Conservation (phyloP, 2,888 invertebrate species). For the Apotomis betuletana region DNA sequence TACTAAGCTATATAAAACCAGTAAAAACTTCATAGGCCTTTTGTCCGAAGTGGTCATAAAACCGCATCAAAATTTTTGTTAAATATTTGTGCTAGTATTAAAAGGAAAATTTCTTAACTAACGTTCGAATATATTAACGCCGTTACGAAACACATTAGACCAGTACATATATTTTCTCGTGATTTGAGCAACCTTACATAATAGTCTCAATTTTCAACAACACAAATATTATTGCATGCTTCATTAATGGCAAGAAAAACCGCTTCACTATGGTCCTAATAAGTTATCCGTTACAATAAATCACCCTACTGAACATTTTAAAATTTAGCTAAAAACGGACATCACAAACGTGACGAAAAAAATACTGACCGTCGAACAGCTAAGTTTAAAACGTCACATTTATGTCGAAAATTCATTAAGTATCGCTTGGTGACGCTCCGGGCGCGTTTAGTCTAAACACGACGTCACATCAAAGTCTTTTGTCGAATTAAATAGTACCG, state of each 20-base stretch:
- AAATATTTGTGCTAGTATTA: constrained; percentile 52
- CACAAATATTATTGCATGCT: constrained; percentile 37
- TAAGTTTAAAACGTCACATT: constrained; percentile 33
- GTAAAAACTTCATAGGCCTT: constrained; percentile 51
- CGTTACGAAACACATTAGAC: constrained; percentile 52
- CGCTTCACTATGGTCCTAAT: constrained; percentile 30
- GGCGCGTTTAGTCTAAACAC: constrained; percentile 6
- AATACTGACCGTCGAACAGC: constrained; percentile 27
- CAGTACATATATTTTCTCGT: constrained; percentile 61
- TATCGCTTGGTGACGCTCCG: constrained; percentile 21
- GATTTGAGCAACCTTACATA: constrained; percentile 65
- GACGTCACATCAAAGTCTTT: constrained; percentile 29
- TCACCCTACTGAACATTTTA: constrained; percentile 36
- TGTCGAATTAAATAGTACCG: constrained; percentile 14
- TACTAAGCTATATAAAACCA: constrained; percentile 38
- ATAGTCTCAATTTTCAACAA: constrained; percentile 40
- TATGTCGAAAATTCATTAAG: constrained; percentile 31
- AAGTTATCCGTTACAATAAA: constrained; percentile 25
- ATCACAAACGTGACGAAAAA: constrained; percentile 25
- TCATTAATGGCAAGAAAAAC: constrained; percentile 36
- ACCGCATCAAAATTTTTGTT: constrained; percentile 43
- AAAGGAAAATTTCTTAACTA: constrained; percentile 19
- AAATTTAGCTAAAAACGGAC: constrained; percentile 36
- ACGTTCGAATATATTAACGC: constrained; percentile 33
- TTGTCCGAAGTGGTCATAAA: constrained; percentile 42